Base-by-base conservation (phyloP, 2,113 vertebrate genomes). In the Tragelaphus scriptus region DNA sequence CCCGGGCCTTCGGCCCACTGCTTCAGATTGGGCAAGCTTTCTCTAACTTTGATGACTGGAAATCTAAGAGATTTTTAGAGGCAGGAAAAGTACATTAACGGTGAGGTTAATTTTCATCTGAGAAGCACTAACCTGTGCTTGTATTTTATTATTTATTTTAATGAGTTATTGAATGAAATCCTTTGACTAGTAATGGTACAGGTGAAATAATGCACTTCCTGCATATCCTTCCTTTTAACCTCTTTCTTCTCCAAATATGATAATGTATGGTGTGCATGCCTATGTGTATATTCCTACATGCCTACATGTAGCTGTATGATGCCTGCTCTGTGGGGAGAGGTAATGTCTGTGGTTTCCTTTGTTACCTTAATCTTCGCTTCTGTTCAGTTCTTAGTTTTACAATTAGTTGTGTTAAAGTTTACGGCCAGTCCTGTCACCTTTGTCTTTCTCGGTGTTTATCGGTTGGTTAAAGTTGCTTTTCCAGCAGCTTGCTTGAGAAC, bases 261-360 rank as follows among this genome's bases (percentile, higher is more conserved):
- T 3, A 10, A 5, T 23, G 68, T 5, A 0, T 11, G 9, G 10
- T 2, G 14, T 16, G 0, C 30, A 32, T 16, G 61, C 61, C 30
- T 7, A 7, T 6, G 0, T 63, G 61, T 32, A 2, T 30, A 1
- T 6, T 30, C 59, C 26, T 44, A 44, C 44, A 44, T 44, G 65
- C 32, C 65, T 68, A 5, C 10, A 0, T 6, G 19, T 23, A 49
- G 32, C 58, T 77, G 10, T 63, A 12, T 47, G 47, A 71, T 30
- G 80, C 12, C 28, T 86, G 25, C 2, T 77, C 28, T 56, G 65
- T n/a, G 82, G 25, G 14, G 51, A 95, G 44, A 82, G 44, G 14
- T 9, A 59, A 13, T 49, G 61, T 49, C 59, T 90, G 61, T 17
- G 26, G 61, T 86, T 87, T 61, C 44, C 75, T 61, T 79, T 47